Base-by-base conservation (phyloP, 2,888 invertebrate genomes). In the Helleia helle region DNA sequence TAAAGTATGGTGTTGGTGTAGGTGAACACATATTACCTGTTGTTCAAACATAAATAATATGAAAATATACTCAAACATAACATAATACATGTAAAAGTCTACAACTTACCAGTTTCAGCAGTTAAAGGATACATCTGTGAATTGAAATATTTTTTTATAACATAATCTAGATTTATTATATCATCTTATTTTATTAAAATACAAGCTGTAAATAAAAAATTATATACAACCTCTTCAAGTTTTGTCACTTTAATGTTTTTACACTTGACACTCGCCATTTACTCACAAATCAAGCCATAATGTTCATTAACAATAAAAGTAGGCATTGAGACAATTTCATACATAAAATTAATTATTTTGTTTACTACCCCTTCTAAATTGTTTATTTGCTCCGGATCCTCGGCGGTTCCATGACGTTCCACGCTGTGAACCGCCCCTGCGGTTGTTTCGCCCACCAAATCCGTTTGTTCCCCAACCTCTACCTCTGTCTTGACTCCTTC, bases 11-110 rank as follows among this genome's bases (percentile, higher is more conserved):
- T n/a, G n/a, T n/a, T n/a, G n/a, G n/a, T n/a, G n/a, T n/a, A n/a
- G n/a, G n/a, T n/a, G n/a, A n/a, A n/a, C n/a, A n/a, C n/a, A 34
- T 49, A 71, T 66, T 81, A 81, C 83, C 83, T 80, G 79, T 47
- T 51, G 52, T 51, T 51, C 65, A 50, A 69, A 65, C 34, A 34
- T 41, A 58, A 55, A 45, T 50, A 39, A 47, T 36, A 49, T 60
- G 47, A 61, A 40, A 62, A 59, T 47, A 28, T 49, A 42, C 47
- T 54, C 54, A 52, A 39, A 42, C 44, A 2, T 7, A 43, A 50
- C 41, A 34, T 66, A 61, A 54, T 57, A 62, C 52, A 55, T 54
- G 40, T 43, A 57, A 62, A 49, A 56, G 58, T 70, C 58, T 66
- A 61, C 42, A 72, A 83, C 83, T 83, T 64, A 83, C 83, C 83